These are phyloP conservation scores for Chymomyza costata DNA, from an alignment of 1,140 invertebrate species.

Conservation along the genomic window DNA sequence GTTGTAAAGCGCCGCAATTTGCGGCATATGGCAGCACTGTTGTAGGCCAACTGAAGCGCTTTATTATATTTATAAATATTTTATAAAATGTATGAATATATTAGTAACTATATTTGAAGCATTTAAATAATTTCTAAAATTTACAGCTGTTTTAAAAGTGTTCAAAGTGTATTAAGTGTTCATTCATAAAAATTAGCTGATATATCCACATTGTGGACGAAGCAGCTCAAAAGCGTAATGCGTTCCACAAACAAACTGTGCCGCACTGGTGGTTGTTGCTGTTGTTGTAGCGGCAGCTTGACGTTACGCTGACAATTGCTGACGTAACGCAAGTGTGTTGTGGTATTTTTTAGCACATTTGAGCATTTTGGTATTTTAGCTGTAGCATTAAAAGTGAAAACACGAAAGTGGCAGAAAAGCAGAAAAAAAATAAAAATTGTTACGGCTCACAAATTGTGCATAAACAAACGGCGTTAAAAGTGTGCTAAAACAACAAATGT, in stretches of 20 bases:
- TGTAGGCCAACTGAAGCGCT: no score
- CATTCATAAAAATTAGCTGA: conserved; percentile 49
- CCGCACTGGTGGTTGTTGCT: conserved; percentile 12
- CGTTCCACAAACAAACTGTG: conserved; percentile 58
- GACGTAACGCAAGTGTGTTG: conserved; percentile 37
- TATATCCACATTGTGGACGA: conserved; percentile 24
- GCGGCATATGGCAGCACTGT: neutral
- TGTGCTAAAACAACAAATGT: no score
- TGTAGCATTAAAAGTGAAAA: conserved; percentile 48
- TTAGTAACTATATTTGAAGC: no score
- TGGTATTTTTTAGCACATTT: conserved; percentile 47
- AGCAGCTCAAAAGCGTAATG: conserved; percentile 29
- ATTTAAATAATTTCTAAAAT: no score
- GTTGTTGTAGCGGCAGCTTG: conserved; percentile 40
- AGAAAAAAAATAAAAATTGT: conserved; percentile 5
- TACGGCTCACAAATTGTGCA: conserved; percentile 1
- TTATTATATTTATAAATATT: no score
- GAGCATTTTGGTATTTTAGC: conserved; percentile 26
- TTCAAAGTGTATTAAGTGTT: no score
- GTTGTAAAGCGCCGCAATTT: neutral
- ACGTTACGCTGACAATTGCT: conserved; percentile 3
- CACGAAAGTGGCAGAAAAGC: conserved; percentile 32
- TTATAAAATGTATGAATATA: no score
- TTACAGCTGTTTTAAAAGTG: no score
- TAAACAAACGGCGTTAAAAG: no score